phyloP scores from a whole-genome alignment of 2,113 vertebrate genomes.

The Eupsittula cactorum region DNA sequence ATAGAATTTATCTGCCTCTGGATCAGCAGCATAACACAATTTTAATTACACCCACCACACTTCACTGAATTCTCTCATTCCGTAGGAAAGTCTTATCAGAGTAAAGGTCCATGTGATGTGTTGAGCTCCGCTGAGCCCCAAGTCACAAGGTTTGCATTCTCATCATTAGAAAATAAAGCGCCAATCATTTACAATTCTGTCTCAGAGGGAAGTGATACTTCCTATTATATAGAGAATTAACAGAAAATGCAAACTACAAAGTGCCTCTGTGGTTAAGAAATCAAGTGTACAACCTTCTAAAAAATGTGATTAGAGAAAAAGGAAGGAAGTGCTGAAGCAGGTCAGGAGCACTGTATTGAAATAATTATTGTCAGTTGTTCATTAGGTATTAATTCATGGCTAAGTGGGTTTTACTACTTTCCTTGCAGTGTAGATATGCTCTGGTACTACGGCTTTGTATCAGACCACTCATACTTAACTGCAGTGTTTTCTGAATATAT shows the following conservation, averaged over 20 bases:
- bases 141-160: conserved; percentile 41
- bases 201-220: not conserved
- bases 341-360: conserved; percentile 18
- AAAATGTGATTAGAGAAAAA: not conserved
- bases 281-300: conserved; percentile 20
- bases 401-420: conserved; percentile 48
- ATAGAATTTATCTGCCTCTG: conserved; percentile 70
- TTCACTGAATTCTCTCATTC: conserved; percentile 47
- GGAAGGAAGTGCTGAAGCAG: conserved; percentile 36
- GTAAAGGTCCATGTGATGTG: conserved; percentile 16
- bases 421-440: not conserved
- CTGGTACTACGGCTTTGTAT: not conserved
- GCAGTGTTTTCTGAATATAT: not conserved
- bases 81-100: conserved; percentile 39
- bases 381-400: conserved; percentile 31
- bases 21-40: conserved; percentile 65
- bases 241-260: conserved; percentile 15
- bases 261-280: conserved; percentile 23
- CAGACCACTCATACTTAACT: not conserved
- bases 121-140: conserved; percentile 47
- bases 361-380: conserved; percentile 40
- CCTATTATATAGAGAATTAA: conserved; percentile 35
- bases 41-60: conserved; percentile 75
- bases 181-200: conserved; percentile 26
- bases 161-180: not conserved